phyloP scores from a whole-genome alignment of 2,888 invertebrate genomes.

The Sylvicola cinctus region DNA sequence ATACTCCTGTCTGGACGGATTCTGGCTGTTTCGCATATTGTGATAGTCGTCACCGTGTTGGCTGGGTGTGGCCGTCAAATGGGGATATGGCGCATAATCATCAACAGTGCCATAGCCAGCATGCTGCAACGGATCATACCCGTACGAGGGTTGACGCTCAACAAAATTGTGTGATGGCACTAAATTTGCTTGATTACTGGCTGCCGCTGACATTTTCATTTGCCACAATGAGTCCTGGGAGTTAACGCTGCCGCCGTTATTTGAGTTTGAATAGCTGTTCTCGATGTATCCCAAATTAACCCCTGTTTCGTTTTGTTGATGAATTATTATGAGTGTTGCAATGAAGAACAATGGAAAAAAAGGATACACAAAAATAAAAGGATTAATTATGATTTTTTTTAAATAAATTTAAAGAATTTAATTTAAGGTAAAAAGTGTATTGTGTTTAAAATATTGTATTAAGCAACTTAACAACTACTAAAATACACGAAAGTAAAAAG shows the following conservation, averaged over 20 bases:
- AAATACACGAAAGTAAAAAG: too few relatives aligned
- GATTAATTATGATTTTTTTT: slow-evolving; percentile 3
- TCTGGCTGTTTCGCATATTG: slow-evolving; percentile 49
- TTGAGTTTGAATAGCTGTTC: slow-evolving; percentile 81
- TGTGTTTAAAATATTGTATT: too few relatives aligned
- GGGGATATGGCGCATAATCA: slow-evolving; percentile 71
- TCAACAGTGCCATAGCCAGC: slow-evolving; percentile 66
- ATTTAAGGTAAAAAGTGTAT: too few relatives aligned
- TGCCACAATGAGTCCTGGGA: slow-evolving; percentile 90
- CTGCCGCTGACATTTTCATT: slow-evolving; percentile 70
- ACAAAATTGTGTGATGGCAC: slow-evolving; percentile 36
- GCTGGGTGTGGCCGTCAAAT: slow-evolving; percentile 43
- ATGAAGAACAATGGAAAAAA: too few relatives aligned
- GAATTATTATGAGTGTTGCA: too few relatives aligned
- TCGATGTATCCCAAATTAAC: slow-evolving; percentile 79
- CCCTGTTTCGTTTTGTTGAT: too few relatives aligned
- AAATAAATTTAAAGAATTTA: too few relatives aligned
- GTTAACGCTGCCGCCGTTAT: slow-evolving; percentile 88
- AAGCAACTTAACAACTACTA: too few relatives aligned
- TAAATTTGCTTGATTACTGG: slow-evolving; percentile 42
- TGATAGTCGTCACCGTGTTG: slow-evolving; percentile 47
- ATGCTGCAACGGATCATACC: slow-evolving; percentile 59
- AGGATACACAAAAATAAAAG: slow-evolving; percentile 5
- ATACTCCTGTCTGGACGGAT: slow-evolving; percentile 71
- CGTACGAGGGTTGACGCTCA: slow-evolving; percentile 46